Evolutionary conservation across 2,888 invertebrate species (phyloP).

Genomic region (Cylloceria caligata): DNA sequence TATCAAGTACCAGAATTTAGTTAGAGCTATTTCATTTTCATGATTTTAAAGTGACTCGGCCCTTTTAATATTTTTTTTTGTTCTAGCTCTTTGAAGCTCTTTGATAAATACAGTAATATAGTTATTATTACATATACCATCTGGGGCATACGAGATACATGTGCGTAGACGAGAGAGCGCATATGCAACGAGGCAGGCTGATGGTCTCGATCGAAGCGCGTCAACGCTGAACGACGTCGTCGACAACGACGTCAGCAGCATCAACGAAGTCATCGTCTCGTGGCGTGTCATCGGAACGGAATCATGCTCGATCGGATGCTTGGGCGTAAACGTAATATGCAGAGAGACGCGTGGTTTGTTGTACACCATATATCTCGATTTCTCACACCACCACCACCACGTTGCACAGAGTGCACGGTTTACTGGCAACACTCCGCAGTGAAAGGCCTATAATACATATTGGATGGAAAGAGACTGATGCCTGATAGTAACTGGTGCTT

Average conservation of each 20-base stretch:
- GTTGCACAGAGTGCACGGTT: background rate
- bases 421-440: background rate
- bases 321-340: slow-evolving; percentile 45
- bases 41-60: too few relatives aligned
- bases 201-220: slow-evolving; percentile 43
- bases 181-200: slow-evolving; percentile 32
- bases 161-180: background rate
- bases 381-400: background rate
- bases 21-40: too few relatives aligned
- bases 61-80: too few relatives aligned
- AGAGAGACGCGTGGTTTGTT: slow-evolving; percentile 3
- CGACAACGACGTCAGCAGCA: slow-evolving; percentile 49
- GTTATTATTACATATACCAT: background rate
- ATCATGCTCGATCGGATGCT: slow-evolving; percentile 63
- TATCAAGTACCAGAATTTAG: too few relatives aligned
- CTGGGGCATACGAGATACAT: background rate
- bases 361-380: background rate
- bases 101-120: background rate
- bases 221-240: slow-evolving; percentile 59
- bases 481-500: background rate
- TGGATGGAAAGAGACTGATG: slow-evolving; percentile 10
- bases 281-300: slow-evolving; percentile 66
- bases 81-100: too few relatives aligned
- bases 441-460: background rate
- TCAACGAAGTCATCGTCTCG: slow-evolving; percentile 49